Evolutionary conservation across 1,140 invertebrate genomes (phyloP).

Genomic region (Philopotamus ludificatus): DNA sequence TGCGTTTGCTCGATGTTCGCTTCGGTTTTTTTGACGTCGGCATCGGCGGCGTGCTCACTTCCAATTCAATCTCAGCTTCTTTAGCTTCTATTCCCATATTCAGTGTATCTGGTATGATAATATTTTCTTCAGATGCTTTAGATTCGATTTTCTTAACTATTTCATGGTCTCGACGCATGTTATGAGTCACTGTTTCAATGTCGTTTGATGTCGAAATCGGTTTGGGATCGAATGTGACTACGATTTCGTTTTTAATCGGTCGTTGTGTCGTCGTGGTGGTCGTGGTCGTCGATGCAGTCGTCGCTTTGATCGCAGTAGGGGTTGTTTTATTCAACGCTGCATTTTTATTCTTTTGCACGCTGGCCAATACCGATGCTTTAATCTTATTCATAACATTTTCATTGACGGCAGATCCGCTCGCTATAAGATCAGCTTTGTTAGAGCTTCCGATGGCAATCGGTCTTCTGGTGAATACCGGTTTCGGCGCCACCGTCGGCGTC

Average conservation of each 20-base stretch:
- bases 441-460: slow-evolving; percentile 47
- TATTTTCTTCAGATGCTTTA: slow-evolving; percentile 11
- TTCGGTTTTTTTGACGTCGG: slow-evolving; percentile 55
- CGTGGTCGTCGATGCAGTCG: slow-evolving; percentile 41
- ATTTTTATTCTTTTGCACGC: slow-evolving; percentile 55
- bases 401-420: slow-evolving; percentile 54
- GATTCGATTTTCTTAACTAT: neutral
- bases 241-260: neutral
- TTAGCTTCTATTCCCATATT: slow-evolving; percentile 56
- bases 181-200: neutral
- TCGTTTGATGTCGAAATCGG: neutral
- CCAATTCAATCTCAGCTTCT: slow-evolving; percentile 58
- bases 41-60: slow-evolving; percentile 52
- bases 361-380: slow-evolving; percentile 54
- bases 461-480: slow-evolving; percentile 36
- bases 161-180: too few relatives aligned
- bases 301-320: slow-evolving; percentile 40
- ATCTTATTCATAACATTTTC: slow-evolving; percentile 56
- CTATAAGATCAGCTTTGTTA: slow-evolving; percentile 54
- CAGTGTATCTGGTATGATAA: slow-evolving; percentile 32
- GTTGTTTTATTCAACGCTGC: slow-evolving; percentile 43
- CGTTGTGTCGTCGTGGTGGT: slow-evolving; percentile 44
- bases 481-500: slow-evolving; percentile 9
- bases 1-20: slow-evolving; percentile 48
- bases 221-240: neutral